Conservation (phyloP, 2,113 vertebrate genomes). For the Apteryx mantelli region DNA sequence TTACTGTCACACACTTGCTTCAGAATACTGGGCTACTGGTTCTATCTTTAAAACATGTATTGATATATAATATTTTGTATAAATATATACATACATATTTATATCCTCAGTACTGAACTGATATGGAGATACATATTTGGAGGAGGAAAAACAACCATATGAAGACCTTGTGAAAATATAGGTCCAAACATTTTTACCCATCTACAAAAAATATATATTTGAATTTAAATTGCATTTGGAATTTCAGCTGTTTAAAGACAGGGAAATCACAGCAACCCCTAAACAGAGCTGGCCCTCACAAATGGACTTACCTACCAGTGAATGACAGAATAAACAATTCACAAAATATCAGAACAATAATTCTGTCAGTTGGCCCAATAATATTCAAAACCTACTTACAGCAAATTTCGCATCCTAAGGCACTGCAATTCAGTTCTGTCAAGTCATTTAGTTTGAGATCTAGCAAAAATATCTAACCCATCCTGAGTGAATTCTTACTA, state of each 20-base stretch:
- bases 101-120: not conserved
- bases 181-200: not conserved
- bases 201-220: not conserved
- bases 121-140: not conserved
- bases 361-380: not conserved
- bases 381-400: not conserved
- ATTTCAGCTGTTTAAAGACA: not conserved
- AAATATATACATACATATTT: not conserved
- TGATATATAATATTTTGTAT: no score
- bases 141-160: not conserved
- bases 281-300: not conserved
- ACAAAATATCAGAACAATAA: not conserved
- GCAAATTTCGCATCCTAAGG: not conserved
- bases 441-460: not conserved
- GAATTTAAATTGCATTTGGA: not conserved
- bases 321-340: not conserved
- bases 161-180: not conserved
- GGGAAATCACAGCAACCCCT: not conserved
- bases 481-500: not conserved
- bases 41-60: not conserved
- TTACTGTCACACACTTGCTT: no score
- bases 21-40: no score
- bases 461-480: rapidly evolving
- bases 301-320: rapidly evolving
- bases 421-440: not conserved